These are phyloP conservation scores for Chrosomus eos DNA, from an alignment of 2,797 vertebrate species.

Conservation along the genomic window DNA sequence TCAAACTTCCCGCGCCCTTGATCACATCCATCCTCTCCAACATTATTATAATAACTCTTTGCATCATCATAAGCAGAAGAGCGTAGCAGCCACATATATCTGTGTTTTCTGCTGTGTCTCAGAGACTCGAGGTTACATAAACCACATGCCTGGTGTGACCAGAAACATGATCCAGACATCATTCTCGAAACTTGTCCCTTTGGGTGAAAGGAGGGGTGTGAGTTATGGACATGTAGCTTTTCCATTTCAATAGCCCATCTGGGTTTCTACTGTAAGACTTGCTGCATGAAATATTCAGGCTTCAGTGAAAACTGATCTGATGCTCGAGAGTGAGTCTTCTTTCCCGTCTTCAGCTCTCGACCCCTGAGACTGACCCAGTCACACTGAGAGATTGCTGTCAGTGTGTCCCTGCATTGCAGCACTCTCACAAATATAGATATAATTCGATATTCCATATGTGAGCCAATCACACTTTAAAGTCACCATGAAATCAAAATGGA, in stretches of 20 bases:
- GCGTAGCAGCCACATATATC: slow-evolving; percentile 34
- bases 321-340: slow-evolving; percentile 82
- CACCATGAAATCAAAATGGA: not conserved
- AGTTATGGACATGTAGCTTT: slow-evolving; percentile 66
- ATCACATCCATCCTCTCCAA: not conserved
- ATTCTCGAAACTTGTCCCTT: slow-evolving; percentile 68
- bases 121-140: slow-evolving; percentile 66
- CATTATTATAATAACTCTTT: slow-evolving; percentile 22
- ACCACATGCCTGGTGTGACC: slow-evolving; percentile 72
- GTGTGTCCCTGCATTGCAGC: slow-evolving; percentile 62
- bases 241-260: slow-evolving; percentile 71
- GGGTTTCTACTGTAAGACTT: slow-evolving; percentile 71
- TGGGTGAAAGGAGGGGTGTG: slow-evolving; percentile 63
- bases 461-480: not conserved
- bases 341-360: slow-evolving; percentile 78
- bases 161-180: slow-evolving; percentile 79
- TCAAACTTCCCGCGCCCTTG: not conserved
- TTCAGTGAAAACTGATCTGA: slow-evolving; percentile 86
- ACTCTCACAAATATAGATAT: not conserved
- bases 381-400: slow-evolving; percentile 72
- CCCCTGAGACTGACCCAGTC: slow-evolving; percentile 64
- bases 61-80: slow-evolving; percentile 43
- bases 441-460: not conserved
- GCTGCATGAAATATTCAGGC: slow-evolving; percentile 82
- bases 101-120: slow-evolving; percentile 54